phyloP scores from a whole-genome alignment of 1,140 invertebrate species.

The Tetramorium parvispinum region DNA sequence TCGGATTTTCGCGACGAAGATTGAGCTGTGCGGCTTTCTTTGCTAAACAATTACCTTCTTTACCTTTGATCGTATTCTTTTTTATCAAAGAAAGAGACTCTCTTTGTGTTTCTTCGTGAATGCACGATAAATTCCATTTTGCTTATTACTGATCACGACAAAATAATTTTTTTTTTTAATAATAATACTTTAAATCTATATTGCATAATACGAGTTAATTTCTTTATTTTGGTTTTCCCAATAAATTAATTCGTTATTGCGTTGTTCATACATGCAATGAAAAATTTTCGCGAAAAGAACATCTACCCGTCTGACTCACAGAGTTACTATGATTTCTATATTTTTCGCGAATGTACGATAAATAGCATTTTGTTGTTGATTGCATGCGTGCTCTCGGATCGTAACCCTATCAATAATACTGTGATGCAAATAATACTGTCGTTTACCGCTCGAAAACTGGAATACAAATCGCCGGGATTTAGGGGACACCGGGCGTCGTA shows the following conservation, averaged over 20 bases:
- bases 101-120: too few relatives aligned
- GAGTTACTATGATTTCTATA: constrained; percentile 6
- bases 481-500: neutral
- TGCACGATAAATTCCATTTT: neutral
- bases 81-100: neutral
- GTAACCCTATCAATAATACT: constrained; percentile 37
- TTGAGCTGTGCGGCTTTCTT: neutral
- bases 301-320: neutral
- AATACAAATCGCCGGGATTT: constrained; percentile 51
- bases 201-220: neutral
- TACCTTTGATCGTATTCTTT: neutral
- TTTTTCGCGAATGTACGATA: constrained; percentile 36
- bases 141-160: neutral
- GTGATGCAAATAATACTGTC: constrained; percentile 53
- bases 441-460: constrained; percentile 39
- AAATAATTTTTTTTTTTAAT: neutral
- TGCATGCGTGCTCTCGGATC: neutral
- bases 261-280: too few relatives aligned
- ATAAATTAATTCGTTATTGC: constrained; percentile 9
- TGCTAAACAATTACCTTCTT: neutral
- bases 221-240: neutral
- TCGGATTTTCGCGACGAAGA: neutral
- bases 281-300: neutral
- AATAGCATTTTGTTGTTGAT: constrained; percentile 43
- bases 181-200: neutral